These are phyloP conservation scores for Marmota flaviventris DNA, from an alignment of 2,113 vertebrate species.

Conservation along the genomic window DNA sequence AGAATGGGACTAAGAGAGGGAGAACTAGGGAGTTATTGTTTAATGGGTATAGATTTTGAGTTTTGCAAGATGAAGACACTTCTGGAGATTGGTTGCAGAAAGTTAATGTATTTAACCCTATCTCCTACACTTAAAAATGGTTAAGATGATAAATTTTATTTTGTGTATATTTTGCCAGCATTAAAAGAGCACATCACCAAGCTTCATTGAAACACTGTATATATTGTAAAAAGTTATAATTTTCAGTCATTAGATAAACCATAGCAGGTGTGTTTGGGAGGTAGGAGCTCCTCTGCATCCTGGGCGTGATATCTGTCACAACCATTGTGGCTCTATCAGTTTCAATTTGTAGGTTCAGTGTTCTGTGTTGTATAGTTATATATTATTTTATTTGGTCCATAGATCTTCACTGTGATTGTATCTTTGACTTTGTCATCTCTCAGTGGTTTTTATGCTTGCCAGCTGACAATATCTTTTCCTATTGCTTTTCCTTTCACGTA, in stretches of 20 bases:
- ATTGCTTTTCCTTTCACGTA: background rate
- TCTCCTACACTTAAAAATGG: background rate
- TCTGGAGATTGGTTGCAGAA: background rate
- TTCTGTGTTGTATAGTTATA: background rate
- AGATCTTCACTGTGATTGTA: background rate
- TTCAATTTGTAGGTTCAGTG: background rate
- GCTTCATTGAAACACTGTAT: background rate
- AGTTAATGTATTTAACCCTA: background rate
- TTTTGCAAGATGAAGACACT: background rate
- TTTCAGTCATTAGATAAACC: background rate
- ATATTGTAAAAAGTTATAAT: background rate
- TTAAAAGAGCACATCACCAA: background rate
- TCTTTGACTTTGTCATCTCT: background rate
- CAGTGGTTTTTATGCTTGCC: background rate
- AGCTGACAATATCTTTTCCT: background rate
- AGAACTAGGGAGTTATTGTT: background rate
- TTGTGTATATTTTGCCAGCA: background rate
- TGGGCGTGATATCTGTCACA: background rate
- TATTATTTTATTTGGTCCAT: background rate
- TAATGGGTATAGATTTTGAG: background rate
- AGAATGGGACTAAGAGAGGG: background rate
- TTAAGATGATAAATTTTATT: background rate
- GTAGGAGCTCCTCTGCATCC: background rate
- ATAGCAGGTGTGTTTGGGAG: background rate
- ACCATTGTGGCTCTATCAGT: background rate